Evolutionary conservation across 2,888 invertebrate species (phyloP).

Genomic region (Lycia hirtaria): DNA sequence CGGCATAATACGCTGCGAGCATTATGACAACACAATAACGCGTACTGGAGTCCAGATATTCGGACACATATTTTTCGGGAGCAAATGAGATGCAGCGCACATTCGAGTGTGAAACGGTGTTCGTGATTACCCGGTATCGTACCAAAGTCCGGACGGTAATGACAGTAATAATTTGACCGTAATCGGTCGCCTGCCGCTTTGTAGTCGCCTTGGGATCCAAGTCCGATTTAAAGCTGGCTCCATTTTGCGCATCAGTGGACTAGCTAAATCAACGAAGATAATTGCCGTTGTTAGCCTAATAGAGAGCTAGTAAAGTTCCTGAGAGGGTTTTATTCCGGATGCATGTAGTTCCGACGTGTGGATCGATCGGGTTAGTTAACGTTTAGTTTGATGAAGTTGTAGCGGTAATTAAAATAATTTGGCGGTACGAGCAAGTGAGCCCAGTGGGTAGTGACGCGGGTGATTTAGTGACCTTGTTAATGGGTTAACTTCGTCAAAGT

Average conservation of each 20-base stretch:
- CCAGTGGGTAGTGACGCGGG: slow-evolving; percentile 64
- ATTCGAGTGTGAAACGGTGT: slow-evolving; percentile 58
- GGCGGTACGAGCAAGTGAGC: slow-evolving; percentile 61
- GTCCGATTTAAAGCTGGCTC: slow-evolving; percentile 76
- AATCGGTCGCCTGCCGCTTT: slow-evolving; percentile 70
- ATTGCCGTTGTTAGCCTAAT: slow-evolving; percentile 67
- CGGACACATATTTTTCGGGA: slow-evolving; percentile 40
- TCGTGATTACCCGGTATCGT: slow-evolving; percentile 69
- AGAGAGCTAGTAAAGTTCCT: slow-evolving; percentile 42
- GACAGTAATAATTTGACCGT: slow-evolving; percentile 82
- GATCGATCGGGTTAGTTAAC: slow-evolving; percentile 21
- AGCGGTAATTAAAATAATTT: slow-evolving; percentile 71
- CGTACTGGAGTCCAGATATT: slow-evolving; percentile 40
- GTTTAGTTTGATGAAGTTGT: slow-evolving; percentile 54
- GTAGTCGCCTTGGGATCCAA: slow-evolving; percentile 79
- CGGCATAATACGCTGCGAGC: slow-evolving; percentile 23
- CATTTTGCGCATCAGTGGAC: slow-evolving; percentile 78
- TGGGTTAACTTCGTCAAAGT: slow-evolving; percentile 75
- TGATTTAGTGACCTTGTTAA: slow-evolving; percentile 78
- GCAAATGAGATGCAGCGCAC: slow-evolving; percentile 60
- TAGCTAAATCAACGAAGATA: slow-evolving; percentile 75
- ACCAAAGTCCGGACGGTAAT: slow-evolving; percentile 71
- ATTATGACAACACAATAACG: slow-evolving; percentile 28
- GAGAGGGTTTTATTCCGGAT: slow-evolving; percentile 38
- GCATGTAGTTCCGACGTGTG: slow-evolving; percentile 40